Conservation (phyloP, 2,113 vertebrate species). For the Podarcis cretensis region DNA sequence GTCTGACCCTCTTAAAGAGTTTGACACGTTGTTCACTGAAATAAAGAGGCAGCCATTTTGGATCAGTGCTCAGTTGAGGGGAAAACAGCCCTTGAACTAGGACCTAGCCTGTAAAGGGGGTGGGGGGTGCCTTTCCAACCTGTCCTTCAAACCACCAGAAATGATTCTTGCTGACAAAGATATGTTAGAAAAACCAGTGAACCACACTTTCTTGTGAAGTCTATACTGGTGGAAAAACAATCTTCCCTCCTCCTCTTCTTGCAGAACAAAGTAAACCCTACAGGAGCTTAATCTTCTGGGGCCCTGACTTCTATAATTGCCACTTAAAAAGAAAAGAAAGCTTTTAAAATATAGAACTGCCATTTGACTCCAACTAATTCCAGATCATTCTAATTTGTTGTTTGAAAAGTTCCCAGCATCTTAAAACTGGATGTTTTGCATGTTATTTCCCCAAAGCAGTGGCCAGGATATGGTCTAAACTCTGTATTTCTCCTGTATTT, state of each 20-base stretch:
- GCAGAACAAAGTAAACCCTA: no score
- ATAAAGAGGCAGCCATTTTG: background rate
- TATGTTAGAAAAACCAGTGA: no score
- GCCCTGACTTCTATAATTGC: background rate
- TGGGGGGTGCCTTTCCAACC: background rate
- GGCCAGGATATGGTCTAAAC: background rate
- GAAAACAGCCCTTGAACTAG: background rate
- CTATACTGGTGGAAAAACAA: background rate
- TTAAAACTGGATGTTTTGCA: background rate
- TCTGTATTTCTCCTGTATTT: background rate
- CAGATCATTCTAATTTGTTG: background rate
- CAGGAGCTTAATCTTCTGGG: background rate
- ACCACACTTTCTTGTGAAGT: background rate
- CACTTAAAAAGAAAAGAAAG: accelerated
- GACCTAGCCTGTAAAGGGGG: background rate
- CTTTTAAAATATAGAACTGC: accelerated
- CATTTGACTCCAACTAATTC: background rate
- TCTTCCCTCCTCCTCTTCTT: no score
- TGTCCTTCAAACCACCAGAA: background rate
- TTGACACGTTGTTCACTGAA: accelerated
- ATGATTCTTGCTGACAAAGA: background rate
- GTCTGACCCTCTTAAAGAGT: no score
- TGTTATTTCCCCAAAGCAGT: background rate
- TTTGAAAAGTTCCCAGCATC: background rate
- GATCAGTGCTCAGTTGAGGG: no score